Base-by-base conservation (phyloP, 2,888 invertebrate species). In the Archaeoteleia sp. region DNA sequence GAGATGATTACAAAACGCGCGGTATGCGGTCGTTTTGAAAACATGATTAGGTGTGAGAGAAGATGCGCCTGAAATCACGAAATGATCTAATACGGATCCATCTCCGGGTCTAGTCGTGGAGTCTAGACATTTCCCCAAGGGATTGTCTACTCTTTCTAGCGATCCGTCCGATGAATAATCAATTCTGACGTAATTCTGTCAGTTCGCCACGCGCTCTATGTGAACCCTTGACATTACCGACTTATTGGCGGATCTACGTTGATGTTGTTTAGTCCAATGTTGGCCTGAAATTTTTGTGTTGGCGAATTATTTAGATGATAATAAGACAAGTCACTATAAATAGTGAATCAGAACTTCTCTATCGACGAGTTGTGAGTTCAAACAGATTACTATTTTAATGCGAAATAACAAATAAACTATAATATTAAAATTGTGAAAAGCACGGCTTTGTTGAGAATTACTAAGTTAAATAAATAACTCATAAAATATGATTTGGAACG, bases 141-240 rank as follows among this genome's bases (percentile, higher is more conserved):
- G 69, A 40, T 15, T 7, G 13, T 43, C 7, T 9, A 20, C 42
- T 25, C 27, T 25, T 60, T 45, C 9, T 15, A 58, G 46, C 20
- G 25, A n/a, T n/a, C n/a, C n/a, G 13, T 29, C 75, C 78, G 80
- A 80, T 80, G 78, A 79, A 80, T 78, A 77, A 71, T 60, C 70
- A 49, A 58, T 46, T 43, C 14, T 53, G 55, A 55, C 67, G 39
- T 45, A 39, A 60, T 20, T 20, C 20, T 20, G 20, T 20, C 20
- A 15, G 15, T n/a, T n/a, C n/a, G n/a, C n/a, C n/a, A n/a, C n/a
- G n/a, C n/a, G n/a, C n/a, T n/a, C 12, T 12, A 43, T 29, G 10
- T 30, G 27, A 23, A 9, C 35, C 14, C 5, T 34, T 53, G 45
- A 45, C 43, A 49, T 57, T 45, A 60, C 37, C 61, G 53, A 48